Percentiles rank a stretch among this genome's conserved stretches.
Evolutionary conservation across 2,113 vertebrate species (phyloP).

Genomic region (Centropristis striata): DNA sequence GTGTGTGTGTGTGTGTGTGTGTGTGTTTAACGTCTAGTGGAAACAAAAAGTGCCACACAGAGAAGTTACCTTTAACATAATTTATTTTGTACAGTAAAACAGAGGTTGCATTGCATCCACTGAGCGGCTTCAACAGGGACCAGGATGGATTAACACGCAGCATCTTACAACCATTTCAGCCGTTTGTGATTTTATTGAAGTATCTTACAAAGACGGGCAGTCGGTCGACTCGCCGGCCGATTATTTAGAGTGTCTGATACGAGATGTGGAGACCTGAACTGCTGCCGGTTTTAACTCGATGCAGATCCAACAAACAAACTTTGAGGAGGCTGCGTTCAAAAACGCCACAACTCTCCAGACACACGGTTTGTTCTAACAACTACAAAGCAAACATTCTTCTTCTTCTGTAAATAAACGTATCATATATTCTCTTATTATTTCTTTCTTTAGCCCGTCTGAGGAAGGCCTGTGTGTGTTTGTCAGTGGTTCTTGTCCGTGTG

Average conservation of each 20-base stretch:
- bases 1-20: neutral
- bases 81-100: conserved; percentile 84
- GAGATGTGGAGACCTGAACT: conserved; percentile 2
- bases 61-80: conserved; percentile 66
- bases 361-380: neutral
- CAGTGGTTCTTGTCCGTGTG: conserved; percentile 11
- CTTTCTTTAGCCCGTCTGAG: conserved; percentile 6
- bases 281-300: conserved; percentile 10
- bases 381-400: conserved; percentile 19
- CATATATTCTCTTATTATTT: conserved; percentile 7
- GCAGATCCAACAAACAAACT: conserved; percentile 31
- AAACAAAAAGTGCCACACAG: conserved; percentile 18
- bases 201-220: conserved; percentile 67
- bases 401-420: conserved; percentile 18
- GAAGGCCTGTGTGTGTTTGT: conserved; percentile 51
- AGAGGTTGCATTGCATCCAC: conserved; percentile 49
- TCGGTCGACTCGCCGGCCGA: conserved; percentile 2
- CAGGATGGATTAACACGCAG: conserved; percentile 29
- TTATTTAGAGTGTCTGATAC: conserved; percentile 9
- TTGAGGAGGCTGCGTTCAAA: conserved; percentile 51
- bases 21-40: neutral
- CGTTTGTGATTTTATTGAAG: conserved; percentile 7
- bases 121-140: neutral
- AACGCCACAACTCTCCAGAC: conserved; percentile 45
- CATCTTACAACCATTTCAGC: conserved; percentile 19